Evolutionary conservation across 53 echinoderm and acorn worm species (phyloP).

Genomic region (Crossaster papposus): DNA sequence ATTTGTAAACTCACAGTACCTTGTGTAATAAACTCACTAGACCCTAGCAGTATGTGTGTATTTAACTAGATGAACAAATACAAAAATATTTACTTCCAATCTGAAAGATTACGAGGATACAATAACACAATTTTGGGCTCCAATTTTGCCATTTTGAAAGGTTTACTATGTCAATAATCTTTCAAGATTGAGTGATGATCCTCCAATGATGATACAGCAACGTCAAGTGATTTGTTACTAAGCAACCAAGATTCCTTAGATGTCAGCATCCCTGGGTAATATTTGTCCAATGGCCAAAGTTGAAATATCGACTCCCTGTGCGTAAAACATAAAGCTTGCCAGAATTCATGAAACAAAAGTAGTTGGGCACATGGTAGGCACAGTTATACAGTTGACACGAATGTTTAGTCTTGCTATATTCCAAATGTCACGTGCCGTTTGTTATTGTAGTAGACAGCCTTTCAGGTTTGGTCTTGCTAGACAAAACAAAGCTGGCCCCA

Average conservation of each 20-base stretch:
- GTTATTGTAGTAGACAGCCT: neutral
- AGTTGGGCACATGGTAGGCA: neutral
- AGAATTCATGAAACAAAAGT: neutral
- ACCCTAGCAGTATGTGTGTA: constrained; percentile 1
- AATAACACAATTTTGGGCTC: constrained; percentile 20
- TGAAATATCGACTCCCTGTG: neutral
- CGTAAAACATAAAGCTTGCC: neutral
- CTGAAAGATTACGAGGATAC: constrained; percentile 13
- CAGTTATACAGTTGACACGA: neutral
- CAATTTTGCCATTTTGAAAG: constrained; percentile 9
- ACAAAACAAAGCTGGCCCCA: constrained; percentile 21
- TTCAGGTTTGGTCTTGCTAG: constrained; percentile 1
- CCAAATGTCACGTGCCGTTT: neutral
- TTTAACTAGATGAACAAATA: constrained; percentile 3
- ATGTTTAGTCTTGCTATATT: neutral
- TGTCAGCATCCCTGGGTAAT: neutral
- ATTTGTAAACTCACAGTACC: neutral
- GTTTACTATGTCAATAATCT: neutral
- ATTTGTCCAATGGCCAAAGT: neutral
- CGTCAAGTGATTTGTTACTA: constrained; percentile 23
- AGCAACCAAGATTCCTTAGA: constrained; percentile 33
- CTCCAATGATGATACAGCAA: constrained; percentile 12
- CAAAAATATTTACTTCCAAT: neutral
- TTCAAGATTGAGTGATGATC: constrained; percentile 13
- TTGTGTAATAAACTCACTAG: neutral